Base-by-base conservation (phyloP, 2,797 vertebrate genomes). In the Crocidura indochinensis region DNA sequence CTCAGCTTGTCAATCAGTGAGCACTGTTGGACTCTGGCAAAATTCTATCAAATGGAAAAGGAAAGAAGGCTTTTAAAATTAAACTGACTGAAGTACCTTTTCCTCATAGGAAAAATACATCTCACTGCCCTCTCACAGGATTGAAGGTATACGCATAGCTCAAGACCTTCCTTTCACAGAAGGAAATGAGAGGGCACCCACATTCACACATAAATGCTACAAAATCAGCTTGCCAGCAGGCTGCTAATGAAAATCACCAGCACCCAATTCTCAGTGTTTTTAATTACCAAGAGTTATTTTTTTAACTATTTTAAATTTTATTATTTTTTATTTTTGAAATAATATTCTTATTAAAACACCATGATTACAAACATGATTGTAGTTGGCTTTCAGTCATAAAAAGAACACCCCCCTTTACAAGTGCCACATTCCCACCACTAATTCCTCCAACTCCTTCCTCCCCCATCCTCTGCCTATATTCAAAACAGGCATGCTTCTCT, bases 1-100 rank as follows among this genome's bases (percentile, higher is more conserved):
- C 69, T 72, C 77, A 72, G 82, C 71, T 80, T 90, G 91, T 95
- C 91, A 91, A 69, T 92, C 92, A 88, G 10, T 26, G 51, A 31
- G 65, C 47, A 84, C 12, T 2, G 44, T 0, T 64, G 51, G 75
- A 80, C 7, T 80, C 84, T 31, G 47, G 82, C 60, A 93, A 89
- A 75, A 87, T 71, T 89, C 82, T 77, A 65, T 24, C 27, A 71
- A 78, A 73, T 38, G 64, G 31, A 88, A 92, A 85, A 75, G 29
- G 22, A 46, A 76, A 87, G 82, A 51, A 74, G 92, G 92, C 47
- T 77, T 93, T 49, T 79, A 60, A 84, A 94, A 93, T 94, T 69
- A 94, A 93, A 93, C 12, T 11, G 10, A 68, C 77, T 31, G 17
- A 88, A 56, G 46, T 82, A 44, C 26, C 47, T 90, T 82, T 29